Evolutionary conservation across 2,888 invertebrate genomes (phyloP).

Genomic region (Eumacrocentrus americanus): DNA sequence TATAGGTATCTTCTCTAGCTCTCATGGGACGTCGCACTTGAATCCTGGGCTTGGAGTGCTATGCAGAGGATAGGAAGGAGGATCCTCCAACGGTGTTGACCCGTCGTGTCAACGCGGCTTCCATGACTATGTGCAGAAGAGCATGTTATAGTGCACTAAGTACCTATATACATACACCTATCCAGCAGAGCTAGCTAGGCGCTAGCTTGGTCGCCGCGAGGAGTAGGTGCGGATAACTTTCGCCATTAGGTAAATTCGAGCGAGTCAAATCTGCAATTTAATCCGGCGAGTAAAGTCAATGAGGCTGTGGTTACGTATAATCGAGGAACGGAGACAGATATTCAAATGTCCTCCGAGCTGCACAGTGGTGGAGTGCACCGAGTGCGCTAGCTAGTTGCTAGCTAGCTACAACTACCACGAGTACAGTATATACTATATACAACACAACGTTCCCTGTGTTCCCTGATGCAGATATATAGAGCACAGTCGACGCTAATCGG

Average conservation of each 20-base stretch:
- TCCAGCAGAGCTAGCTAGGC: background rate
- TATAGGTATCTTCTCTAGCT: too few species aligned
- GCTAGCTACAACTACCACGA: conserved; percentile 7
- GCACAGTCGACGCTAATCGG: conserved; percentile 33
- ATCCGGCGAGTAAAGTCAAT: conserved; percentile 38
- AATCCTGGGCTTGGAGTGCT: too few species aligned
- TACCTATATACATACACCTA: conserved; percentile 6
- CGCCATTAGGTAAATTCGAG: conserved; percentile 39
- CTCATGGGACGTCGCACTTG: too few species aligned
- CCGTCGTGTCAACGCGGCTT: too few species aligned
- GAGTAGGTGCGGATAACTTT: conserved; percentile 31
- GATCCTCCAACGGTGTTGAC: too few species aligned
- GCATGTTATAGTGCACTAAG: too few species aligned
- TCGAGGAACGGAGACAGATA: conserved; percentile 38
- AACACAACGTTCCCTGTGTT: background rate
- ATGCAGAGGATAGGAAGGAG: too few species aligned
- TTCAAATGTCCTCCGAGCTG: conserved; percentile 36
- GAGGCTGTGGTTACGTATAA: conserved; percentile 41
- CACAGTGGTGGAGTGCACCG: conserved; percentile 9
- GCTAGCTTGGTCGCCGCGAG: background rate
- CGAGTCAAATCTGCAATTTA: conserved; percentile 40
- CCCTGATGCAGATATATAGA: conserved; percentile 15
- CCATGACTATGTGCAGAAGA: too few species aligned
- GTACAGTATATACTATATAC: background rate
- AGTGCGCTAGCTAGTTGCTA: conserved; percentile 13